phyloP scores from a whole-genome alignment of 2,113 vertebrate species.

The Ammospiza caudacuta region DNA sequence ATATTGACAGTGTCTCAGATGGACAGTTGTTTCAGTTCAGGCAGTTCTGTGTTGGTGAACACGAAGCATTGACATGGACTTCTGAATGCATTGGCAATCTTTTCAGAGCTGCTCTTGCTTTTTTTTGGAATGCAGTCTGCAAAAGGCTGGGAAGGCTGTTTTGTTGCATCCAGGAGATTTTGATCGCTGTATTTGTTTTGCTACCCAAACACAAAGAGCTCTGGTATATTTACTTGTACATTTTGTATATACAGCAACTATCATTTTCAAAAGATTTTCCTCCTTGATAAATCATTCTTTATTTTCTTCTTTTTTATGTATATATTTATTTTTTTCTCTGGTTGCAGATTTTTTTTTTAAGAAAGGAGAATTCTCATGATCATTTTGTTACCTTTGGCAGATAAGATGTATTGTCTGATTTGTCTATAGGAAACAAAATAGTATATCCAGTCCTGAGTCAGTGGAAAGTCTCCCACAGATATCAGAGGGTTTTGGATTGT shows the following conservation, averaged over 20 bases:
- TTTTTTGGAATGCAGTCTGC: neutral
- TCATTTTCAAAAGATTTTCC: neutral
- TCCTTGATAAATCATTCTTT: neutral
- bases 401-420: neutral
- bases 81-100: neutral
- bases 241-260: neutral
- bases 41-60: neutral
- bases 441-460: neutral
- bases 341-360: neutral
- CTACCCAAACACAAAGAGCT: neutral
- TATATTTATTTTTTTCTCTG: conserved; percentile 9
- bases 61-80: neutral
- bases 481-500: neutral
- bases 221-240: neutral
- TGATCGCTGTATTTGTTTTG: neutral
- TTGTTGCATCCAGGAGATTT: neutral
- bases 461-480: conserved; percentile 17
- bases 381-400: conserved; percentile 8
- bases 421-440: neutral
- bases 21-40: neutral
- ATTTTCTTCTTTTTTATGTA: neutral
- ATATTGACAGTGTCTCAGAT: neutral
- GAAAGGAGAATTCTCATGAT: neutral
- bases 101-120: neutral
- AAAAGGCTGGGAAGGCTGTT: neutral